phyloP scores from a whole-genome alignment of 1,140 invertebrate genomes.

The Aphaenogaster ashmeadi region DNA sequence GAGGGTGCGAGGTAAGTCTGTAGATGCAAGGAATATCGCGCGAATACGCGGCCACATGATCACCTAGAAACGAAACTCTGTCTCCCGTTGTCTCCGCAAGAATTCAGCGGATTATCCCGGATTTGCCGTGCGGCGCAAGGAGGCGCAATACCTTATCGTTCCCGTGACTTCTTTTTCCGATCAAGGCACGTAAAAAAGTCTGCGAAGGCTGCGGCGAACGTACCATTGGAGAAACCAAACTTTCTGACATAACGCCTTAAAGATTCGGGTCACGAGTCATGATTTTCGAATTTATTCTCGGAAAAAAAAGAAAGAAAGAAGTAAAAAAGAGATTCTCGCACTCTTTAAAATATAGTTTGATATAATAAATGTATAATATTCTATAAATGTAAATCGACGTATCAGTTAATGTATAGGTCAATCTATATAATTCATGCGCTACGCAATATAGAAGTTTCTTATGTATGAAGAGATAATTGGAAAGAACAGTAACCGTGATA shows the following conservation, averaged over 20 bases:
- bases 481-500: not conserved
- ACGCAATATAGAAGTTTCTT: not conserved
- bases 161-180: slow-evolving; percentile 56
- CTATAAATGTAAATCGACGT: too few species aligned
- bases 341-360: not conserved
- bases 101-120: slow-evolving; percentile 73
- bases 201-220: slow-evolving; percentile 2
- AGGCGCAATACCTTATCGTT: slow-evolving; percentile 50
- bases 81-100: slow-evolving; percentile 29
- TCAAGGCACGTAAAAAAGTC: slow-evolving; percentile 35
- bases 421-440: slow-evolving; percentile 1
- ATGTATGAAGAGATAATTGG: not conserved
- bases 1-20: slow-evolving; percentile 23
- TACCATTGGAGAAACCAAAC: slow-evolving; percentile 39
- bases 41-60: slow-evolving; percentile 23
- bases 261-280: slow-evolving; percentile 47
- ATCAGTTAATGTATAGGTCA: not conserved
- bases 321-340: not conserved
- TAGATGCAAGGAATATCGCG: slow-evolving; percentile 37
- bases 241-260: slow-evolving; percentile 29
- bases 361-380: not conserved
- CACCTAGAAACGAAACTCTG: slow-evolving; percentile 22
- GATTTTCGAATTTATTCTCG: slow-evolving; percentile 20
- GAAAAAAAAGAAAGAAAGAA: not conserved
- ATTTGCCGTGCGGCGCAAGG: slow-evolving; percentile 55